A percentile compares a stretch with the other conserved stretches of the same genome.
Evolutionary conservation across 2,888 invertebrate species (phyloP).

Genomic region (Campoplex capitator): DNA sequence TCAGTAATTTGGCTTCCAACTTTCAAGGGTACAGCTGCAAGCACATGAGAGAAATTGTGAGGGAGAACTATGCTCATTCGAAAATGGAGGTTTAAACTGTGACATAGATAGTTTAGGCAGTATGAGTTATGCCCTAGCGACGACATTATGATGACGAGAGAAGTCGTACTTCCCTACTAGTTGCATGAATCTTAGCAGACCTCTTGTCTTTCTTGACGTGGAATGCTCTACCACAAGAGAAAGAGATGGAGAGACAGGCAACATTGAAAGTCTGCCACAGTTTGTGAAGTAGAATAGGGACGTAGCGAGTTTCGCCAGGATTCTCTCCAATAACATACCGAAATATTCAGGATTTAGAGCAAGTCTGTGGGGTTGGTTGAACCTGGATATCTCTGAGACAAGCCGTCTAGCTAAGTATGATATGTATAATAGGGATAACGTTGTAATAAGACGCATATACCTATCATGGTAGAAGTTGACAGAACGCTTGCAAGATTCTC

Average conservation of each 20-base stretch:
- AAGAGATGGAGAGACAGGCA: slow-evolving; percentile 28
- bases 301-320: slow-evolving; percentile 47
- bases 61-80: slow-evolving; percentile 12
- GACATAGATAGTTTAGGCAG: slow-evolving; percentile 32
- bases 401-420: slow-evolving; percentile 50
- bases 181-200: slow-evolving; percentile 28
- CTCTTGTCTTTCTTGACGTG: slow-evolving; percentile 23
- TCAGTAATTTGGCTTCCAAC: slow-evolving; percentile 68
- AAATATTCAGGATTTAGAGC: slow-evolving; percentile 55
- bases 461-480: slow-evolving; percentile 54
- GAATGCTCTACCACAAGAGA: slow-evolving; percentile 22
- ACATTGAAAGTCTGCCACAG: slow-evolving; percentile 34
- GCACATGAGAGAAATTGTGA: slow-evolving; percentile 40
- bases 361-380: slow-evolving; percentile 54
- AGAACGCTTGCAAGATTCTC: slow-evolving; percentile 54
- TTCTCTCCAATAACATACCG: slow-evolving; percentile 36
- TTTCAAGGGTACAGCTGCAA: slow-evolving; percentile 37
- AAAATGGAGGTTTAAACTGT: slow-evolving; percentile 39
- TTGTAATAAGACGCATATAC: slow-evolving; percentile 46
- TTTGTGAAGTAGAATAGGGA: slow-evolving; percentile 48
- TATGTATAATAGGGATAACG: slow-evolving; percentile 63
- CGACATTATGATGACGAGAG: slow-evolving; percentile 37
- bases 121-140: slow-evolving; percentile 49
- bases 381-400: slow-evolving; percentile 51
- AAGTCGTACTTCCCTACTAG: slow-evolving; percentile 19